A percentile compares a stretch with the other conserved stretches of the same genome.
Evolutionary conservation across 2,113 vertebrate genomes (phyloP).

Genomic region (Periophthalmus modestus): DNA sequence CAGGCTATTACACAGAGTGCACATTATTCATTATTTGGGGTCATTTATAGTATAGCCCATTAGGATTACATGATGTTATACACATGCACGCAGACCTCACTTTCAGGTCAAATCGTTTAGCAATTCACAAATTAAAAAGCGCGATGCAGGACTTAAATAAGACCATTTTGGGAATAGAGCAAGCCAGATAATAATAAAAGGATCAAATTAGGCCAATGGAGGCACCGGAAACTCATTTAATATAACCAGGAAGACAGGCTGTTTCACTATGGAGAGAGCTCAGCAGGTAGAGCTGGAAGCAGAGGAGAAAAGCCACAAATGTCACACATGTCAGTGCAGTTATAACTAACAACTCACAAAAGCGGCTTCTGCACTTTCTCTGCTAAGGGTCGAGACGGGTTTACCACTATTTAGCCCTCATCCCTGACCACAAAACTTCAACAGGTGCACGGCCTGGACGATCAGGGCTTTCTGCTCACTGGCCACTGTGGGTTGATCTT

Average conservation of each 20-base stretch:
- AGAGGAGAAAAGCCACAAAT: conserved; percentile 4
- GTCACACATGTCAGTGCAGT: conserved; percentile 11
- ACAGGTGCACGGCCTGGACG: no score
- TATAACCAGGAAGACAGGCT: conserved; percentile 22
- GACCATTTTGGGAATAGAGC: conserved; percentile 48
- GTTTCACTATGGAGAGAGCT: conserved; percentile 28
- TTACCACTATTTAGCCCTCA: background rate
- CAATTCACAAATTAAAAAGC: conserved; percentile 67
- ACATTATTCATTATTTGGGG: conserved; percentile 22
- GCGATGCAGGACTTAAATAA: conserved; percentile 49
- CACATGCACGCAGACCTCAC: background rate
- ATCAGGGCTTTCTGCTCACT: background rate
- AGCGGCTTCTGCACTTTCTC: background rate
- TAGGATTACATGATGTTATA: conserved; percentile 16
- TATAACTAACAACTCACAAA: background rate
- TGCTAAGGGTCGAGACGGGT: background rate
- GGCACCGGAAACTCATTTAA: conserved; percentile 50
- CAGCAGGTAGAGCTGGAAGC: conserved; percentile 24
- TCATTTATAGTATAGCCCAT: conserved; percentile 33
- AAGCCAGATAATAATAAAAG: conserved; percentile 59
- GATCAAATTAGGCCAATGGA: conserved; percentile 60
- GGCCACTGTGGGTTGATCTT: no score
- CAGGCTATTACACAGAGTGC: conserved; percentile 22
- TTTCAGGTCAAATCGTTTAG: conserved; percentile 57
- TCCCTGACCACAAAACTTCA: background rate